Conservation (phyloP, 2,888 invertebrate genomes). For the Macaria liturata region DNA sequence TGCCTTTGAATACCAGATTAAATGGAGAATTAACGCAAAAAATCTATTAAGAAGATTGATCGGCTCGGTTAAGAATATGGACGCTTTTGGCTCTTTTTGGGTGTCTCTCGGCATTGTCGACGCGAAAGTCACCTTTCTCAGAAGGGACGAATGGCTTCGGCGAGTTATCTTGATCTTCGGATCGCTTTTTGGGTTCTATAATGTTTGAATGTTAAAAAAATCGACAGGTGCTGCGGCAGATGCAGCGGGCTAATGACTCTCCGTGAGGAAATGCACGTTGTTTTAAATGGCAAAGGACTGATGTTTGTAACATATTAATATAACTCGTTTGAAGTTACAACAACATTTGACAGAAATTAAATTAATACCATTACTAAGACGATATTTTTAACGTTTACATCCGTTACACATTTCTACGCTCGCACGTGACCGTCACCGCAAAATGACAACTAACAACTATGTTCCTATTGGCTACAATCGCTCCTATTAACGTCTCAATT, state of each 20-base stretch:
- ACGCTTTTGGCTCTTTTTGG: conserved; percentile 19
- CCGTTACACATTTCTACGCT: conserved; percentile 2
- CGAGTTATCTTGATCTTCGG: conserved; percentile 18
- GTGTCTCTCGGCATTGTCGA: conserved; percentile 29
- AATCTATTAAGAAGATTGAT: conserved; percentile 24
- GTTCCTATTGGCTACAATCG: background rate
- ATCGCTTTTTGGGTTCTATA: conserved; percentile 17
- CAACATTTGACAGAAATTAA: too few species aligned
- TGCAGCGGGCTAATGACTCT: conserved; percentile 15
- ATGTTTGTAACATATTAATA: too few species aligned
- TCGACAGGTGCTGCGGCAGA: conserved; percentile 21
- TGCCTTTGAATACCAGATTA: conserved; percentile 48
- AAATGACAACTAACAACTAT: conserved; percentile 8
- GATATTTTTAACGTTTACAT: conserved; percentile 2
- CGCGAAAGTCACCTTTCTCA: conserved; percentile 28
- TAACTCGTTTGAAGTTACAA: too few species aligned
- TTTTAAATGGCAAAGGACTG: conserved; percentile 4
- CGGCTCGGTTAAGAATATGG: conserved; percentile 6
- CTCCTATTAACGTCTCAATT: conserved; percentile 5
- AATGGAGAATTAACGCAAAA: conserved; percentile 31
- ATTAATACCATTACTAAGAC: background rate
- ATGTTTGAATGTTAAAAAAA: conserved; percentile 20
- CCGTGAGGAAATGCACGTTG: conserved; percentile 7
- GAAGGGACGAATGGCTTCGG: conserved; percentile 15
- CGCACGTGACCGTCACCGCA: conserved; percentile 14